phyloP scores from a whole-genome alignment of 2,797 vertebrate genomes.

The Tragelaphus eurycerus region DNA sequence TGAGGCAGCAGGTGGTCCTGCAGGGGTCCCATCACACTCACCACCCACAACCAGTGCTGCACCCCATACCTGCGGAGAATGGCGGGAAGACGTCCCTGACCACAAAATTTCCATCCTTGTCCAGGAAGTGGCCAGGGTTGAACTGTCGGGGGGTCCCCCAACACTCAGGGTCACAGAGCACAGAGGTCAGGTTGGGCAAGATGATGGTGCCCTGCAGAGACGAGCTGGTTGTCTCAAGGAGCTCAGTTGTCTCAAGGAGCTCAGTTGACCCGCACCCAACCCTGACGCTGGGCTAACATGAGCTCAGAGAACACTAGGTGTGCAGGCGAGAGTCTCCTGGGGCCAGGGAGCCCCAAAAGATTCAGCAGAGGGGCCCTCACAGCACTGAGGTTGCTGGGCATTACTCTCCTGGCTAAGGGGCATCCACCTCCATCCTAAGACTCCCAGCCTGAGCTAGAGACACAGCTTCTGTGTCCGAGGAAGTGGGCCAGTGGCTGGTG shows the following conservation, averaged over 20 bases:
- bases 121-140: constrained; percentile 79
- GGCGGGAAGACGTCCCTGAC: constrained; percentile 77
- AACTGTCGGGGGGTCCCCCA: constrained; percentile 79
- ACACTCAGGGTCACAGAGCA: constrained; percentile 71
- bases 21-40: not conserved
- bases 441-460: not conserved
- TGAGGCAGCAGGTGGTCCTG: not conserved
- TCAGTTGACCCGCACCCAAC: not conserved
- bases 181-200: constrained; percentile 77
- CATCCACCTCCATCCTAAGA: not conserved
- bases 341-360: fast-evolving
- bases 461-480: not conserved
- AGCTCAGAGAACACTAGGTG: not conserved
- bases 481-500: not conserved
- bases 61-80: constrained; percentile 76
- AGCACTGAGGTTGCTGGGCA: not conserved
- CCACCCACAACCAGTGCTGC: not conserved
- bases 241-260: not conserved
- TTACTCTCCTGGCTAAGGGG: not conserved
- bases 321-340: too few species aligned
- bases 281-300: not conserved
- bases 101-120: constrained; percentile 76
- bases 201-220: constrained; percentile 74
- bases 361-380: not conserved
- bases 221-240: not conserved